phyloP scores from a whole-genome alignment of 2,797 vertebrate genomes.

The Cottoperca gobio region DNA sequence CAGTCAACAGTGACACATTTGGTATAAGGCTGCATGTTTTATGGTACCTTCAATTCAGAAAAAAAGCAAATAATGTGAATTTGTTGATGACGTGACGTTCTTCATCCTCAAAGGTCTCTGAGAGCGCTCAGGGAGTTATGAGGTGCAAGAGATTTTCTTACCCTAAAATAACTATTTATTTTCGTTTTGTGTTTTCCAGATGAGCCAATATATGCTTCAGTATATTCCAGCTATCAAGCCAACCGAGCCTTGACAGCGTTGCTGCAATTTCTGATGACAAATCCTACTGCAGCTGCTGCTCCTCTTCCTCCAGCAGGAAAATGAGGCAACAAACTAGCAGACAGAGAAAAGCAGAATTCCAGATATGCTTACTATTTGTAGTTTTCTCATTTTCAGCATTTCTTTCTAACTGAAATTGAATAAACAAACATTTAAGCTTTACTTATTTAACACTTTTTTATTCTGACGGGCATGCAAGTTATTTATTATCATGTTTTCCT shows the following conservation, averaged over 20 bases:
- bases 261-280: background rate
- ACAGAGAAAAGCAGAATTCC: no score
- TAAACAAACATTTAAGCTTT: no score
- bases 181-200: no score
- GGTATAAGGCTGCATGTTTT: no score
- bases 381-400: background rate
- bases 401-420: background rate
- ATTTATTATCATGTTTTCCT: background rate
- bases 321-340: no score
- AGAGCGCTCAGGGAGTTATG: constrained; percentile 46
- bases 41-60: background rate
- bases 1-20: no score
- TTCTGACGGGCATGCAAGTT: background rate
- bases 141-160: constrained; percentile 20
- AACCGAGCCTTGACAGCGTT: background rate
- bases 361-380: no score
- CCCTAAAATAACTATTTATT: no score
- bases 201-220: background rate
- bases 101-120: constrained; percentile 20
- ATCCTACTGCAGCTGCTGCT: background rate
- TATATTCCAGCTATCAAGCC: background rate
- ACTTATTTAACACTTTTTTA: background rate
- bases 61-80: background rate
- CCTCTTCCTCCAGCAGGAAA: background rate
- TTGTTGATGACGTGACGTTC: background rate